These are phyloP conservation scores for Oikopleura albicans DNA, from an alignment of 23 tunicate species.

Conservation along the genomic window DNA sequence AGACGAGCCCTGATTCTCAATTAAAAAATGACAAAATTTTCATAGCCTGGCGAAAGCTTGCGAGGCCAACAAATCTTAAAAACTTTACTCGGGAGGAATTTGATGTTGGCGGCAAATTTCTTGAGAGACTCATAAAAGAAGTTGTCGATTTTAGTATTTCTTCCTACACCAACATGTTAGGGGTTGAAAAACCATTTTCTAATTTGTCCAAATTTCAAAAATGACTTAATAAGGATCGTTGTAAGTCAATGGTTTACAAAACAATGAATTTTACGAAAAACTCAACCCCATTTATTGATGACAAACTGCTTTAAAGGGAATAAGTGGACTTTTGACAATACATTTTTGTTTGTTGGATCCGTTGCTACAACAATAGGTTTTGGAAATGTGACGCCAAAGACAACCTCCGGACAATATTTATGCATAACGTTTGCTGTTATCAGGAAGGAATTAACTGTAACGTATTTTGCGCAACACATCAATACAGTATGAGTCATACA, in stretches of 20 bases:
- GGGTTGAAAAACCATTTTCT: too few species aligned
- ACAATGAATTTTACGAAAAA: too few species aligned
- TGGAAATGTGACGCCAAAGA: constrained; percentile 14
- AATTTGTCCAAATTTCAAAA: too few species aligned
- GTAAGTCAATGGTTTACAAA: too few species aligned
- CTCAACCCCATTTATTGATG: too few species aligned
- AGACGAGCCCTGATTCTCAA: too few species aligned
- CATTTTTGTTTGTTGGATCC: constrained; percentile 1
- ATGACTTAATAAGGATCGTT: too few species aligned
- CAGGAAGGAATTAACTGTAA: too few species aligned
- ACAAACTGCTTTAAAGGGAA: neutral
- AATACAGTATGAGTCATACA: too few species aligned
- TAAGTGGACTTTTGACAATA: neutral
- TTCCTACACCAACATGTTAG: neutral
- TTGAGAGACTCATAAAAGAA: neutral
- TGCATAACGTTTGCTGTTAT: too few species aligned
- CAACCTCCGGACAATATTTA: neutral
- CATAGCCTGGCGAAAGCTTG: neutral
- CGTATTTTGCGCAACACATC: too few species aligned
- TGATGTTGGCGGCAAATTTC: neutral
- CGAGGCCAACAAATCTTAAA: neutral
- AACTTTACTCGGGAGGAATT: neutral
- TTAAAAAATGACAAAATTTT: too few species aligned
- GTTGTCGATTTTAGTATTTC: neutral
- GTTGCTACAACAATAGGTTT: constrained; percentile 1